A percentile compares a stretch with the other conserved stretches of the same genome.
Conservation (phyloP, 2,888 invertebrate genomes). For the Abrostola triplasia region DNA sequence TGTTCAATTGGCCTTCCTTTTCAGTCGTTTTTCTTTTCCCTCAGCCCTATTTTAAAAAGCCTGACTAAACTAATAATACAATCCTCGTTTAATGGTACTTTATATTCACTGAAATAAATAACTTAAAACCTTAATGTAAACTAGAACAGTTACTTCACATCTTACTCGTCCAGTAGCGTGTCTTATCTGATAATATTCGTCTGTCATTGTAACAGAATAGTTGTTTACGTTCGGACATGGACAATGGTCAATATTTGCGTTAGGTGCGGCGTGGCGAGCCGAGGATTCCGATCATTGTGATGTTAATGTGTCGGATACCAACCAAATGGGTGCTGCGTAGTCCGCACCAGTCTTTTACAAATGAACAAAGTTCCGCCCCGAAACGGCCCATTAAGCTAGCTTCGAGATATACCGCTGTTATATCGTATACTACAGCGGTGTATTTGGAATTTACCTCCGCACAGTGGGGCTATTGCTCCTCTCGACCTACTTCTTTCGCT, state of each 20-base stretch:
- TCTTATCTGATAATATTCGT: constrained; percentile 56
- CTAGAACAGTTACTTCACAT: neutral
- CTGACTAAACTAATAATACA: constrained; percentile 10
- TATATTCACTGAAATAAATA: neutral
- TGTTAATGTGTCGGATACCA: constrained; percentile 62
- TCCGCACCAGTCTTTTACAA: constrained; percentile 55
- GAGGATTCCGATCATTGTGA: constrained; percentile 64
- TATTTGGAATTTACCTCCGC: constrained; percentile 68
- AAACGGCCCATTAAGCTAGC: constrained; percentile 73
- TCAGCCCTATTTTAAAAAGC: constrained; percentile 9
- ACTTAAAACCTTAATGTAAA: constrained; percentile 2
- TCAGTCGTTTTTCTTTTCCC: constrained; percentile 18
- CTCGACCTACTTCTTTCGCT: constrained; percentile 57
- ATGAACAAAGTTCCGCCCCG: constrained; percentile 73
- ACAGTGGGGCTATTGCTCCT: constrained; percentile 62
- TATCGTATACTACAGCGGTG: constrained; percentile 61
- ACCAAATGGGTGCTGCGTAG: constrained; percentile 50
- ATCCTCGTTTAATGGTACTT: neutral
- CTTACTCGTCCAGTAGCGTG: constrained; percentile 27
- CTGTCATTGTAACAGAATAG: constrained; percentile 45
- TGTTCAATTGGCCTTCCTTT: constrained; percentile 24
- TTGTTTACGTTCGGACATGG: constrained; percentile 58
- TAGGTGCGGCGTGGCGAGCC: constrained; percentile 46
- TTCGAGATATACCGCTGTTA: constrained; percentile 70
- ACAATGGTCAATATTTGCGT: constrained; percentile 70